Evolutionary conservation across 2,888 invertebrate species (phyloP).

Genomic region (Barypeithes pellucidus): DNA sequence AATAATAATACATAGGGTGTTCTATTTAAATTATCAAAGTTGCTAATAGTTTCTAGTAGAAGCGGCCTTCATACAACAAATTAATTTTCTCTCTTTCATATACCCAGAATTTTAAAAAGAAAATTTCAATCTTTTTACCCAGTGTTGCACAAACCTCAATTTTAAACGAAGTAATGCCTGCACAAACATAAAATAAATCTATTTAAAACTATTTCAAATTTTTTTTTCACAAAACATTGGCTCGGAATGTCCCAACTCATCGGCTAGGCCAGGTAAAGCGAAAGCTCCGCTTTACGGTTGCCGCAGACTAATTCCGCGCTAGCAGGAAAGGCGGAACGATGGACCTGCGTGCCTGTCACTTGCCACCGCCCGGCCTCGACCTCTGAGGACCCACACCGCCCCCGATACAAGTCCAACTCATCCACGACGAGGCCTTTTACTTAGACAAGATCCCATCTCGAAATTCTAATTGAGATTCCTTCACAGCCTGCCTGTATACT

Average conservation of each 20-base stretch:
- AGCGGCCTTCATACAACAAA: no score
- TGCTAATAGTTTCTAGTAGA: no score
- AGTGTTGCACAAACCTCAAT: no score
- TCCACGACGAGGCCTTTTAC: slow-evolving; percentile 67
- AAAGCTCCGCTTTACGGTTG: slow-evolving; percentile 63
- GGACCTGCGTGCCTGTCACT: slow-evolving; percentile 71
- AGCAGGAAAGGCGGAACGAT: slow-evolving; percentile 69
- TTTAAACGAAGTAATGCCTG: no score
- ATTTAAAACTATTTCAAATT: no score
- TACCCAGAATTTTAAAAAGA: no score
- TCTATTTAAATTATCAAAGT: no score
- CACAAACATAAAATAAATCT: no score
- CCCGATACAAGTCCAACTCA: slow-evolving; percentile 65
- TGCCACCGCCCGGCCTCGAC: slow-evolving; percentile 71
- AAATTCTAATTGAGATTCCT: slow-evolving; percentile 70
- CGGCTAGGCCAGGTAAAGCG: slow-evolving; percentile 60
- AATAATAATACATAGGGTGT: no score
- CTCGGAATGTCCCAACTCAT: slow-evolving; percentile 51
- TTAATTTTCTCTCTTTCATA: no score
- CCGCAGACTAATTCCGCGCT: slow-evolving; percentile 68
- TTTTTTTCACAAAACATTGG: no score
- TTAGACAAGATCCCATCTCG: slow-evolving; percentile 67
- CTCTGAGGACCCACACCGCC: slow-evolving; percentile 68
- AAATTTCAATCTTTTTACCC: no score
- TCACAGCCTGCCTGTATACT: slow-evolving; percentile 60